These are phyloP conservation scores for Netelia fuscicornis DNA, from an alignment of 2,888 invertebrate genomes.

Conservation along the genomic window DNA sequence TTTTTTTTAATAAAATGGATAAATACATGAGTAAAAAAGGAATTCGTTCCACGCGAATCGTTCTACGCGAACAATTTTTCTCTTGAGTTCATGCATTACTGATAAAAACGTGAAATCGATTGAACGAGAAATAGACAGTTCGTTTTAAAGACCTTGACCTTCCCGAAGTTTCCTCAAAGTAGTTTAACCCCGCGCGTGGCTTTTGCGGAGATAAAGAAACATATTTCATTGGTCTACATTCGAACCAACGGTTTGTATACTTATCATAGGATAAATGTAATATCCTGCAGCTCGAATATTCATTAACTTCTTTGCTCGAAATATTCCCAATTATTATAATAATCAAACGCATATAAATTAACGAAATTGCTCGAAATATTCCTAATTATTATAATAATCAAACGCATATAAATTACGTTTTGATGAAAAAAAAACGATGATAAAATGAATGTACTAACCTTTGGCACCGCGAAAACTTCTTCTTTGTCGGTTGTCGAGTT, in stretches of 20 bases:
- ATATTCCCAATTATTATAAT: background rate
- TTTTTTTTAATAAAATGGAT: background rate
- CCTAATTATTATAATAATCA: background rate
- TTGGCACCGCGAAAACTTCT: slow-evolving; percentile 85
- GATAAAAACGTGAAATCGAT: background rate
- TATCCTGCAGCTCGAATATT: background rate
- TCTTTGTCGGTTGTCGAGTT: slow-evolving; percentile 77
- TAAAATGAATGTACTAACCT: slow-evolving; percentile 77
- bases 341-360: background rate
- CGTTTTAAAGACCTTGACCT: slow-evolving; percentile 1
- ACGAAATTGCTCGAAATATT: too few relatives aligned
- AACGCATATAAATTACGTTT: background rate
- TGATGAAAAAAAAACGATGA: background rate
- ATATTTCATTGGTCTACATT: background rate
- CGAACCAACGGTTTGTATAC: background rate
- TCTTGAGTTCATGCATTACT: background rate
- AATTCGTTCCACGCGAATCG: background rate
- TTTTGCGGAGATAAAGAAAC: slow-evolving; percentile 5
- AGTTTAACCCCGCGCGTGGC: background rate
- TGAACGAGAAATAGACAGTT: background rate
- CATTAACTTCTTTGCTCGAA: background rate
- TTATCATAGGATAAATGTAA: background rate
- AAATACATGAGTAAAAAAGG: background rate
- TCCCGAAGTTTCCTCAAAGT: background rate
- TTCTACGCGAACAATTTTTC: background rate